These are phyloP conservation scores for Oryctolagus cuniculus DNA, from an alignment of 2,113 vertebrate species.

Conservation along the genomic window mOryCun1.1 NC_091436.1:48110501-48111000, in stretches of 20 bases:
- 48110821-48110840: constrained; percentile 96
- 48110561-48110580: constrained; percentile 78
- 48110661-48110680: constrained; percentile 82
- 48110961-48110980: constrained; percentile 93
- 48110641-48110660: constrained; percentile 89
- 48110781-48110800: constrained; percentile 87
- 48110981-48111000: constrained; percentile 92
- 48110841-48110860: constrained; percentile 90
- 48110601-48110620: constrained; percentile 78
- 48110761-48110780: constrained; percentile 90
- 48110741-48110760: constrained; percentile 82
- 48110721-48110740: constrained; percentile 92
- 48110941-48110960: constrained; percentile 97
- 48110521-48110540: constrained; percentile 81
- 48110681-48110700: constrained; percentile 94
- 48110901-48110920: constrained; percentile 95
- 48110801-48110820: constrained; percentile 90
- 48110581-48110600: constrained; percentile 84
- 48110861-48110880: constrained; percentile 91
- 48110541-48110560: constrained; percentile 87
- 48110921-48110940: constrained; percentile 94
- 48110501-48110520: constrained; percentile 72
- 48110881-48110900: constrained; percentile 94
- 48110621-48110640: constrained; percentile 76
- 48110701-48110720: constrained; percentile 93